phyloP scores from a whole-genome alignment of 2,888 invertebrate genomes.

The Trichacis sp. region DNA sequence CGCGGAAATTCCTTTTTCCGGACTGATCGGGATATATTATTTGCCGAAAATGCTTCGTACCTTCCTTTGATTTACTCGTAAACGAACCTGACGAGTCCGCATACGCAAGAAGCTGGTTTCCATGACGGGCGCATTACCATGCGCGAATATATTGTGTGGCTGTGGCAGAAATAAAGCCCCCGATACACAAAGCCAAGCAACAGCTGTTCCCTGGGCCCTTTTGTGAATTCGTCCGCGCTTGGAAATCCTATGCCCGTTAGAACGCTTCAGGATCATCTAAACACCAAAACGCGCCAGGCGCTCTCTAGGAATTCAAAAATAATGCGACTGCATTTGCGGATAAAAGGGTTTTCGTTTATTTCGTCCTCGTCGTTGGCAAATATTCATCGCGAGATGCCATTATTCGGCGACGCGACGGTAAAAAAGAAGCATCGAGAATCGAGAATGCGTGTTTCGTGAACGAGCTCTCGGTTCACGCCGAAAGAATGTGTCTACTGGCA shows the following conservation, averaged over 20 bases:
- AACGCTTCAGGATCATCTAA: slow-evolving; percentile 4
- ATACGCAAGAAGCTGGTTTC: slow-evolving; percentile 24
- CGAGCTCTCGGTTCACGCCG: background rate
- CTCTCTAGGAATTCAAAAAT: background rate
- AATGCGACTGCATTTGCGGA: background rate
- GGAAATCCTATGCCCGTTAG: slow-evolving; percentile 46
- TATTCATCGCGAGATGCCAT: background rate
- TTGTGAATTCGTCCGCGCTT: slow-evolving; percentile 48
- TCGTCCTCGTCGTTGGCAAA: background rate
- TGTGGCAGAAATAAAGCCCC: slow-evolving; percentile 31
- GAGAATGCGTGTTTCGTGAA: background rate
- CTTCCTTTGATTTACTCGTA: background rate
- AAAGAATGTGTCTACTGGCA: slow-evolving; percentile 8
- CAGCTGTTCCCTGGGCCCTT: slow-evolving; percentile 41
- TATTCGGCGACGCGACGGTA: background rate
- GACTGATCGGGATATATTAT: background rate
- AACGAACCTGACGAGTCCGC: slow-evolving; percentile 1
- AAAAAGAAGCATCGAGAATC: background rate
- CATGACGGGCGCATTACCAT: slow-evolving; percentile 38
- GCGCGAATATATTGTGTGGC: slow-evolving; percentile 28
- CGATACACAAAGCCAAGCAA: slow-evolving; percentile 23
- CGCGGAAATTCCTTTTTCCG: background rate
- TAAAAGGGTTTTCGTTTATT: background rate
- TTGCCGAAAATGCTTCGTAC: slow-evolving; percentile 2
- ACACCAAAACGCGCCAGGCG: background rate